Evolutionary conservation across 2,113 vertebrate species (phyloP).

Genomic region (Aix galericulata): DNA sequence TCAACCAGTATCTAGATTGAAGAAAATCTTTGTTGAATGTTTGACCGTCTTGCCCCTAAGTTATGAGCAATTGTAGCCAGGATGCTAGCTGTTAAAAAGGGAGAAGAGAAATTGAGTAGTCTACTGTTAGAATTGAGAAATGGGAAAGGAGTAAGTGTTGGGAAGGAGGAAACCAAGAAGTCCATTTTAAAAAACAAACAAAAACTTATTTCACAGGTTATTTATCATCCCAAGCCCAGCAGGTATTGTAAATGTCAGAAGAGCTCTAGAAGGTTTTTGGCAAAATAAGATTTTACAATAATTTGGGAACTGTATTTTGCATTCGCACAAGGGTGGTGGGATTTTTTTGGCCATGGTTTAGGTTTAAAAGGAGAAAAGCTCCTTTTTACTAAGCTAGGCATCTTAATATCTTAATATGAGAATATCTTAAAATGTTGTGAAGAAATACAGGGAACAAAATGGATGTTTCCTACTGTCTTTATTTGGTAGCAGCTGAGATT

Average conservation of each 20-base stretch:
- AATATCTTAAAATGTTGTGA: rapidly evolving
- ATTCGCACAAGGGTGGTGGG: background rate
- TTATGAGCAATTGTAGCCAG: background rate
- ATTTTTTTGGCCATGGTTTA: background rate
- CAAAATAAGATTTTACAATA: background rate
- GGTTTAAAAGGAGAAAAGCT: background rate
- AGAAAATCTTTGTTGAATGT: background rate
- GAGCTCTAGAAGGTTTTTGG: background rate
- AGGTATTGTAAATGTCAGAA: background rate
- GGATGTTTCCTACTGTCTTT: background rate
- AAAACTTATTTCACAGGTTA: background rate
- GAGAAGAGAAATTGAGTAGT: background rate
- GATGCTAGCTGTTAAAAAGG: background rate
- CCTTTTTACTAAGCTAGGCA: background rate
- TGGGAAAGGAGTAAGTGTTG: background rate
- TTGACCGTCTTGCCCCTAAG: background rate
- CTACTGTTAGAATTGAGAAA: background rate
- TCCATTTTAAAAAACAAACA: background rate
- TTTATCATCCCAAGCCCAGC: background rate
- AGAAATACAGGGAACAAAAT: background rate
- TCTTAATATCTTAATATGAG: background rate
- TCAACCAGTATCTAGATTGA: background rate
- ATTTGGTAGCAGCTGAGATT: background rate
- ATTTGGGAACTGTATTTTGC: background rate
- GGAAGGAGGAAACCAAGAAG: background rate